phyloP scores from a whole-genome alignment of 2,113 vertebrate genomes.

The Cephalophus harveyi region DNA sequence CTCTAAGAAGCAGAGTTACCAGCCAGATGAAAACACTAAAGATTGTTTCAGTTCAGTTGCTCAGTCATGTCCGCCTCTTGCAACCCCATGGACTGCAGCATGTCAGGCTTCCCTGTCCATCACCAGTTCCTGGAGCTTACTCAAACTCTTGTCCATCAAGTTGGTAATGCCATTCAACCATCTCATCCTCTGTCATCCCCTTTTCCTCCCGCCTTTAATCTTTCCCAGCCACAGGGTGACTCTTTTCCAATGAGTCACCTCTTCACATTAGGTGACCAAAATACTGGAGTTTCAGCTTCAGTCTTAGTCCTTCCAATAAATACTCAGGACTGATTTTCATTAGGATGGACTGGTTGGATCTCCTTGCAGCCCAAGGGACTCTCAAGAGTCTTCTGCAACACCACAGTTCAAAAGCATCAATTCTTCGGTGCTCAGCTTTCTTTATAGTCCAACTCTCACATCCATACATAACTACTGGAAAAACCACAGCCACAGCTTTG shows the following conservation, averaged over 20 bases:
- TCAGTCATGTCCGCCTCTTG: background rate
- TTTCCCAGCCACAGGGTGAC: background rate
- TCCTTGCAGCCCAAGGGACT: background rate
- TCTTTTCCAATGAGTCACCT: background rate
- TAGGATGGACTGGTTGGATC: background rate
- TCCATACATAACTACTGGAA: background rate
- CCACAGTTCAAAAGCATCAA: background rate
- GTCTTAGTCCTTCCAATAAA: background rate
- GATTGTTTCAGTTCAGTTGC: background rate
- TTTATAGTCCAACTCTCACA: background rate
- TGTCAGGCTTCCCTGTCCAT: background rate
- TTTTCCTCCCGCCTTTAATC: rapidly evolving
- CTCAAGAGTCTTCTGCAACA: background rate
- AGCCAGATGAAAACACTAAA: background rate
- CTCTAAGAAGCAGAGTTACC: background rate
- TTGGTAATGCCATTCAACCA: background rate
- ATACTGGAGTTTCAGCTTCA: background rate
- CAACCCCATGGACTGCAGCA: background rate
- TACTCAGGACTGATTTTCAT: background rate
- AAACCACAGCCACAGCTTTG: background rate
- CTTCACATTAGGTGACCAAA: background rate
- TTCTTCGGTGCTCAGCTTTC: background rate
- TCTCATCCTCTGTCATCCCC: background rate
- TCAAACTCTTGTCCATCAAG: background rate
- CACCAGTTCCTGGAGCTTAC: background rate